These are phyloP conservation scores for Cottus gobio DNA, from an alignment of 2,113 vertebrate genomes.

Conservation along the genomic window DNA sequence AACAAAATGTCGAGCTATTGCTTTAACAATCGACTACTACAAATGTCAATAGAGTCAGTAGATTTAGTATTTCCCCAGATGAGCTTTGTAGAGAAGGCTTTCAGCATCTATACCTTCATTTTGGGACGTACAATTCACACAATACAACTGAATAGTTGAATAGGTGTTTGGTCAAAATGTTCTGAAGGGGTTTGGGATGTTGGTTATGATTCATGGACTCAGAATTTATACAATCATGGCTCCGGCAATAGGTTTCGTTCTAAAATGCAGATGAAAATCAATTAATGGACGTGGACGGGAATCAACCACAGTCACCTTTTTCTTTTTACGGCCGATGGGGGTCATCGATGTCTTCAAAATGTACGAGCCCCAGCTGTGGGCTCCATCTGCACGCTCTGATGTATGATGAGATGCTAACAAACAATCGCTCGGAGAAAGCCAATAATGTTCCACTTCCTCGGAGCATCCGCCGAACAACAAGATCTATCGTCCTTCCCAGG, in stretches of 20 bases:
- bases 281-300: not conserved
- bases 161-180: not conserved
- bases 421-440: conserved; percentile 37
- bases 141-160: not conserved
- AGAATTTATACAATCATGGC: not conserved
- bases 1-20: not conserved
- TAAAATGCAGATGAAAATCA: conserved; percentile 17
- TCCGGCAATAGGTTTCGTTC: not conserved
- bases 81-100: not conserved
- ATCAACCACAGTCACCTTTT: conserved; percentile 18
- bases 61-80: not conserved
- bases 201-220: not conserved
- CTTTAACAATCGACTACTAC: not conserved
- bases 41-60: not conserved
- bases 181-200: not conserved
- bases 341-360: conserved; percentile 29
- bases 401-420: conserved; percentile 50
- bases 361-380: conserved; percentile 23
- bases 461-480: conserved; percentile 33
- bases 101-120: not conserved
- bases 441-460: conserved; percentile 45
- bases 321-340: conserved; percentile 17
- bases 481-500: conserved; percentile 14
- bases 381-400: conserved; percentile 48
- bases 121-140: not conserved